Base-by-base conservation (phyloP, 2,113 vertebrate genomes). In the Pristiophorus japonicus region DNA sequence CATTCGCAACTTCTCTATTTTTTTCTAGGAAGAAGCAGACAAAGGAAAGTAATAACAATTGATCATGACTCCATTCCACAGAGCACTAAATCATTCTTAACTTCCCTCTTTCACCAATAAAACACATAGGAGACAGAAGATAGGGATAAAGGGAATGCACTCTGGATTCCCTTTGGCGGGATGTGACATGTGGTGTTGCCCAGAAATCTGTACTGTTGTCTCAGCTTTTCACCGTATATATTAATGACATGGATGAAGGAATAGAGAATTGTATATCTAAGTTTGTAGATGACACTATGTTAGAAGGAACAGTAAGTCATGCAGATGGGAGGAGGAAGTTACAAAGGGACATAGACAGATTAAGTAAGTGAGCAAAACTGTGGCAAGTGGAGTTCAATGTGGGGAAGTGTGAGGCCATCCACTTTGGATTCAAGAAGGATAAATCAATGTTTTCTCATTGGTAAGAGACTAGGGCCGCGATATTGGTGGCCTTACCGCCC, bases 1-100 rank as follows among this genome's bases (percentile, higher is more conserved):
- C 18, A 63, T 3, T 59, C 70, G 67, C 66, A 95, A 38, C 73
- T 47, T 62, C 27, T 95, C 95, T 42, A 95, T 95, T 92, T 84
- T 95, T 55, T 94, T 75, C 95, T 95, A 38, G 63, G 55, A 75
- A 14, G 59, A 93, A 84, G 84, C 47, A 16, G n/a, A 24, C n/a
- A 93, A 24, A 66, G 24, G 4, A 47, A 38, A 1, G 5, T 45
- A 51, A 47, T 51, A 47, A 94, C 30, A 14, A 12, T 38, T 2
- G 75, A 11, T 59, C 10, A 59, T 59, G 59, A 59, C 59, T 59
- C 6, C 59, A 59, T 16, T 75, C 75, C 75, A 18, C 1, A 78
- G 38, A 38, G 67, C 27, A 4, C 8, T 34, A 73, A 73, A 81
- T 78, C 38, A 38, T 12, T 16, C n/a, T n/a, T 78, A 34, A 38